A percentile compares a stretch with the other conserved stretches of the same genome.
Evolutionary conservation across 2,797 vertebrate species (phyloP).

Genomic region (Choloepus didactylus): DNA sequence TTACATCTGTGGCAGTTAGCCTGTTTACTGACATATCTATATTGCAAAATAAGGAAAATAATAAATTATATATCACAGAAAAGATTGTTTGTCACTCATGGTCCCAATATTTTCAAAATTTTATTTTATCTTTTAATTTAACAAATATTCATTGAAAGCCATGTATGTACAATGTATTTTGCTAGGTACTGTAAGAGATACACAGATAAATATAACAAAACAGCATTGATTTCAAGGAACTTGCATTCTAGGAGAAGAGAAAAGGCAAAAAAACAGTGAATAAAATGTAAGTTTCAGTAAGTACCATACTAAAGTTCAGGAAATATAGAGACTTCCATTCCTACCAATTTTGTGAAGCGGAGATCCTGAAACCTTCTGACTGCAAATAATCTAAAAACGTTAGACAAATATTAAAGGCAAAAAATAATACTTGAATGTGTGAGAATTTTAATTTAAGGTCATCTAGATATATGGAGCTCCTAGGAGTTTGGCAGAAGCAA

Average conservation of each 20-base stretch:
- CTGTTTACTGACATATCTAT: background rate
- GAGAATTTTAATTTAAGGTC: background rate
- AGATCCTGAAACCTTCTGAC: background rate
- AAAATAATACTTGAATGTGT: background rate
- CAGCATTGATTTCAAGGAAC: background rate
- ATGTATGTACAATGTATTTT: background rate
- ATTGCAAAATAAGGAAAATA: conserved; percentile 18
- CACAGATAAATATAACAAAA: background rate
- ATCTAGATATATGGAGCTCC: background rate
- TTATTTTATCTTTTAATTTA: conserved; percentile 27
- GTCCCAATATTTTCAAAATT: conserved; percentile 33
- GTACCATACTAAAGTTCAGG: background rate
- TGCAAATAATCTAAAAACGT: background rate
- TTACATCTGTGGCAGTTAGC: background rate
- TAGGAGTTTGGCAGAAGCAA: background rate
- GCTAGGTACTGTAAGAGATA: background rate
- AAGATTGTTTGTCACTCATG: conserved; percentile 4
- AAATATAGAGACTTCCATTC: background rate
- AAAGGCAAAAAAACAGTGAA: background rate
- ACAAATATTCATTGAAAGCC: conserved; percentile 29
- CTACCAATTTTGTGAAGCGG: background rate
- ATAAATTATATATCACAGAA: background rate
- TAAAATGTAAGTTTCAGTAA: background rate
- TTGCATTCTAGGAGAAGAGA: background rate
- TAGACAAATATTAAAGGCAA: background rate